Percentiles rank a stretch among this genome's conserved stretches.
These are phyloP conservation scores for Drosophila kurseongensis DNA, from an alignment of 1,140 invertebrate species.

Conservation along the genomic window DNA sequence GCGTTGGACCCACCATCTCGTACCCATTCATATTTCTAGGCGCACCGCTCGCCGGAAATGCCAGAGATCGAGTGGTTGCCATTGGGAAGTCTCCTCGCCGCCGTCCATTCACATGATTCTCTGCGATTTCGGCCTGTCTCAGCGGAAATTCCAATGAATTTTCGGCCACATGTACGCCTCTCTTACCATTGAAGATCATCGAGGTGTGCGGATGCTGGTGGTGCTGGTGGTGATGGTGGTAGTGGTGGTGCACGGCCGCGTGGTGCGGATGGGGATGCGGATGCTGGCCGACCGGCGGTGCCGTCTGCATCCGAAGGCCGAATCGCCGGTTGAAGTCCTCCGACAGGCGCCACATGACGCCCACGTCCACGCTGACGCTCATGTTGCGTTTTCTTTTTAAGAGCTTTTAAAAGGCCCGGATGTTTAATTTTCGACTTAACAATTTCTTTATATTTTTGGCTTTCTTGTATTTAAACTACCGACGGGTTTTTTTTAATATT, in stretches of 20 bases:
- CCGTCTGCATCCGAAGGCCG: conserved; percentile 77
- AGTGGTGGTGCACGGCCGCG: conserved; percentile 66
- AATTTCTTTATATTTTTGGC: too few relatives aligned
- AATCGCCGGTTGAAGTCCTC: conserved; percentile 84
- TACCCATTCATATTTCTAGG: conserved; percentile 29
- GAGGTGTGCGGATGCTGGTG: conserved; percentile 69
- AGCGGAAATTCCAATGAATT: conserved; percentile 52
- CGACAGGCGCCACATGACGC: conserved; percentile 84
- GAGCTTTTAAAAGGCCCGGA: not conserved
- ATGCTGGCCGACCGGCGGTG: conserved; percentile 63
- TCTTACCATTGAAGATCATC: conserved; percentile 86
- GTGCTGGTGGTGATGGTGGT: conserved; percentile 66
- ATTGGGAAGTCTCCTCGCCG: conserved; percentile 31
- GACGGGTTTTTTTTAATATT: too few relatives aligned
- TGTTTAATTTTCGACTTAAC: not conserved
- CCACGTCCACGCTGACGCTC: conserved; percentile 84
- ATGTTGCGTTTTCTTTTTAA: conserved; percentile 36
- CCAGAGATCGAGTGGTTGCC: conserved; percentile 36
- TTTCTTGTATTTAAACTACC: too few relatives aligned
- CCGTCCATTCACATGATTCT: conserved; percentile 17
- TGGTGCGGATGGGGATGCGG: conserved; percentile 52
- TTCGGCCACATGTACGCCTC: conserved; percentile 10
- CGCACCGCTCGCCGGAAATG: conserved; percentile 40
- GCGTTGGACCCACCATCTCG: not conserved
- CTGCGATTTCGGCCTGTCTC: not conserved